Conservation (phyloP, 53 echinoderm and acorn worm genomes). For the Astropecten irregularis region DNA sequence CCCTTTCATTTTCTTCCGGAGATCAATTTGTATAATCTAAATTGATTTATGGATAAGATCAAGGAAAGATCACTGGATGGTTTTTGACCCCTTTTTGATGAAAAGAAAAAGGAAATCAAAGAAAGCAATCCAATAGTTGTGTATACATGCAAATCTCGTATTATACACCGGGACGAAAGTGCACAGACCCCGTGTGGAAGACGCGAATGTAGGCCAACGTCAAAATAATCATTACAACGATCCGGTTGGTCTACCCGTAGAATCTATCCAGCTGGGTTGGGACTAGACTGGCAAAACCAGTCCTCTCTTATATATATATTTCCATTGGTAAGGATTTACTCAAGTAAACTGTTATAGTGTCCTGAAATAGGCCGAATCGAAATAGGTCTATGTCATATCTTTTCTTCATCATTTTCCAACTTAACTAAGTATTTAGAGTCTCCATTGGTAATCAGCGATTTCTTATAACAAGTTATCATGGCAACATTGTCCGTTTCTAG, state of each 20-base stretch:
- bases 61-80: conserved; percentile 2
- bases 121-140: conserved; percentile 2
- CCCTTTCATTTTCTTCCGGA: too few species aligned
- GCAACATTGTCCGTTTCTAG: too few species aligned
- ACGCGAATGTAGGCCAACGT: conserved; percentile 48
- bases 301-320: neutral
- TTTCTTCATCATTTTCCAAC: too few species aligned
- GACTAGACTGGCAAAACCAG: conserved; percentile 38
- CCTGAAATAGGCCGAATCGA: too few species aligned
- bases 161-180: too few species aligned
- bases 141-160: neutral
- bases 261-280: conserved; percentile 46
- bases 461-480: too few species aligned
- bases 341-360: too few species aligned
- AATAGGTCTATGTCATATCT: too few species aligned
- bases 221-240: conserved; percentile 54
- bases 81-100: conserved; percentile 45
- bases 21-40: neutral
- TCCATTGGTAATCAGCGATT: too few species aligned
- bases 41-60: neutral
- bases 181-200: conserved; percentile 14
- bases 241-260: conserved; percentile 38
- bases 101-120: too few species aligned
- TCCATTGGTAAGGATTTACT: too few species aligned
- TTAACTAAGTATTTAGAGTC: too few species aligned